Base-by-base conservation (phyloP, 30 jellyfish, hydroid and myxozoan species). In the Hydractinia symbiolongicarpus region DNA sequence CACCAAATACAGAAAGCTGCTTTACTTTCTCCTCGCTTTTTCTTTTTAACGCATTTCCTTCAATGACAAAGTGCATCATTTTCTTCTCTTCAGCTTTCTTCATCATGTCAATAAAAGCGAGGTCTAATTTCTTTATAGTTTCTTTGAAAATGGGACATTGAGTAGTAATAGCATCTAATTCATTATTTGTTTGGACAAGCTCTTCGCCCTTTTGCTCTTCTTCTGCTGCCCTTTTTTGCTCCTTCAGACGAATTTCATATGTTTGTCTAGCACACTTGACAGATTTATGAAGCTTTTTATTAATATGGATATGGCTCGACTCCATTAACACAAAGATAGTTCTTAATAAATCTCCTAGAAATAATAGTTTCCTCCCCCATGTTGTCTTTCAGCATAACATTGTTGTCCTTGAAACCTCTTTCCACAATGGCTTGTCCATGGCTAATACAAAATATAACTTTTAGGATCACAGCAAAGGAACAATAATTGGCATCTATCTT, bases 371-470 rank as follows among this genome's bases (percentile, higher is more conserved):
- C 50, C 19, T 15, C 51, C 11, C 78, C 50, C 11, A 13, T 15
- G 50, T 67, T 67, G 21, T 67, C 78, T 67, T 67, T 67, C 50
- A 21, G 50, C n/a, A 67, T 4, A 15, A 67, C 78, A 67, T 67
- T 67, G 21, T 67, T 67, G 21, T 67, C 78, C 3, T 67, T 67
- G 78, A 67, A 67, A 10, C 78, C 78, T 10, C 78, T 13, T 67
- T 67, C 78, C 19, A 20, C 50, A 67, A 1, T 20, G 11, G 78
- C 78, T 67, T 67, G 78, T 10, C 78, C 78, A 67, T 67, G 78
- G 78, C 78, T 67, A 13, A 67, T 15, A 13, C 51, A 13, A 49
- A 15, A 67, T 10, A 67, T 13, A 21, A 67, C 14, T 21, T 67
- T 67, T 13, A 67, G 14, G 11, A 67, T 67, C n/a, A 13, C 21